Evolutionary conservation across 1,140 invertebrate genomes (phyloP).

Genomic region (Metopolophium dirhodum): DNA sequence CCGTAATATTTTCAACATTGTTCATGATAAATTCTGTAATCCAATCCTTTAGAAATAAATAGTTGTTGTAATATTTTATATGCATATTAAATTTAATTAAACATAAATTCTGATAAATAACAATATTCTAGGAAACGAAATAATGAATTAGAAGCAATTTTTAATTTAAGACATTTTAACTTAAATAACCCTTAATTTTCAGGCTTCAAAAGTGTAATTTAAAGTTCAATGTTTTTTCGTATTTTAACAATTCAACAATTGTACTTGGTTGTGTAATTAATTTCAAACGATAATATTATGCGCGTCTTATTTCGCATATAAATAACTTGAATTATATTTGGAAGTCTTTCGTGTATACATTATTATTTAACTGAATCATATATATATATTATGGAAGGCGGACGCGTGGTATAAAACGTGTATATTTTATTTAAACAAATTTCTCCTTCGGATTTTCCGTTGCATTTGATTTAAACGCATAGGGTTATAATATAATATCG

Average conservation of each 20-base stretch:
- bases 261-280: slow-evolving; percentile 30
- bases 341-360: background rate
- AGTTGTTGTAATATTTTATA: background rate
- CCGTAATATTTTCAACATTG: background rate
- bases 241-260: slow-evolving; percentile 24
- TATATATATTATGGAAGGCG: background rate
- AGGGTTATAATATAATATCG: background rate
- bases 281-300: slow-evolving; percentile 23
- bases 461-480: background rate
- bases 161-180: background rate
- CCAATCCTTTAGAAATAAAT: background rate
- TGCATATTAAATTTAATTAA: background rate
- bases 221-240: slow-evolving; percentile 25
- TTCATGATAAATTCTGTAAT: background rate
- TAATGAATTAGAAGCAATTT: background rate
- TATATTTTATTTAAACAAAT: background rate
- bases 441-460: background rate
- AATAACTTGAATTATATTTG: slow-evolving; percentile 26
- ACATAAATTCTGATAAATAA: background rate
- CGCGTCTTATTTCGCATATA: slow-evolving; percentile 20
- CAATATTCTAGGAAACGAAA: background rate
- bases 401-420: background rate
- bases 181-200: background rate
- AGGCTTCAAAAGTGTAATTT: slow-evolving; percentile 4
- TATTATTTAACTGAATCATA: background rate